A percentile compares a stretch with the other conserved stretches of the same genome.
phyloP scores from a whole-genome alignment of 2,113 vertebrate species.

The Phrynocephalus versicolor region DNA sequence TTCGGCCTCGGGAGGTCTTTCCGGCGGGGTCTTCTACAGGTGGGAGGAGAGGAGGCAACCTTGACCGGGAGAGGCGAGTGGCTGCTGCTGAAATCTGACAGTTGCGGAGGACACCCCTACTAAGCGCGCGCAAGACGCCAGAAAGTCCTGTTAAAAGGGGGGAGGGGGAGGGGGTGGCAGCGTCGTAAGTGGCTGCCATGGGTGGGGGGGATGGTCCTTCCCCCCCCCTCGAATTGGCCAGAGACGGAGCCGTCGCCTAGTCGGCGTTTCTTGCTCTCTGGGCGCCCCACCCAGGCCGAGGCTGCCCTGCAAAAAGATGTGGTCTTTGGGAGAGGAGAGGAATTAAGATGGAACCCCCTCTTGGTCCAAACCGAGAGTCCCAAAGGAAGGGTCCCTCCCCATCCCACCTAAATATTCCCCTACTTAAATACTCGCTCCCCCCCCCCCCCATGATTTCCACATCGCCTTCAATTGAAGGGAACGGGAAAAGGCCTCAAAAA shows the following conservation, averaged over 20 bases:
- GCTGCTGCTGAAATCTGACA: conserved; percentile 67
- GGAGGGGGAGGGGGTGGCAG: not conserved
- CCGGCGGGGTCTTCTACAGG: conserved; percentile 50
- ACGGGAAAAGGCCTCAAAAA: too few species aligned
- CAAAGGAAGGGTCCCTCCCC: not conserved
- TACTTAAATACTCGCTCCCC: too few species aligned
- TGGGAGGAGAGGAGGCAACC: conserved; percentile 61
- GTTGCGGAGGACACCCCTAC: conserved; percentile 64
- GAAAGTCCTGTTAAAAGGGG: conserved; percentile 42
- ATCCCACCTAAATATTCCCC: too few species aligned
- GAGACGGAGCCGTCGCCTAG: not conserved
- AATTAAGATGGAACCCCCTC: not conserved
- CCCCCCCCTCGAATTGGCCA: too few species aligned
- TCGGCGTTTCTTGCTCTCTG: not conserved
- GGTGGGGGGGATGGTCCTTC: not conserved
- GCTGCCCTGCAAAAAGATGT: not conserved
- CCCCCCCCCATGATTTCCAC: too few species aligned
- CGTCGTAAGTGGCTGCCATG: not conserved
- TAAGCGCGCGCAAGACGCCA: conserved; percentile 55
- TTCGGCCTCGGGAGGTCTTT: too few species aligned
- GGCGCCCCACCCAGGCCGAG: not conserved
- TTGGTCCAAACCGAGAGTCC: not conserved
- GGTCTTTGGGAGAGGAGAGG: not conserved
- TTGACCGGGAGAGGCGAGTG: conserved; percentile 56
- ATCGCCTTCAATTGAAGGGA: too few species aligned